Conservation (phyloP, 2,797 vertebrate genomes). For the Odontamblyopus rebecca region DNA sequence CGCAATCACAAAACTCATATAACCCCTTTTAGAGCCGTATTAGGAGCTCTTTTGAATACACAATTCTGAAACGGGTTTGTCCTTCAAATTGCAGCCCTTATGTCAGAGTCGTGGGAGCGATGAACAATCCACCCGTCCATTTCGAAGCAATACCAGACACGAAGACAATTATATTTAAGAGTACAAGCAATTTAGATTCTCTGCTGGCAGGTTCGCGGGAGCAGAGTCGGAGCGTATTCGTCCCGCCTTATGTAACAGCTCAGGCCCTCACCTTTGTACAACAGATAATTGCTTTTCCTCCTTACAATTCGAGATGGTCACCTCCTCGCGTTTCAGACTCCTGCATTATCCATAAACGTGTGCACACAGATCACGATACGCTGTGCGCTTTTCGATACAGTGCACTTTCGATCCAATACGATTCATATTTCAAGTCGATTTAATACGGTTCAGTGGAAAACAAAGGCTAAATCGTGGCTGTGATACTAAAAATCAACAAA, state of each 20-base stretch:
- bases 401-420: too few relatives aligned
- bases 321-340: neutral
- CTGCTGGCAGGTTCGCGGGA: neutral
- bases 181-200: neutral
- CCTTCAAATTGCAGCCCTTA: neutral
- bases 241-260: neutral
- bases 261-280: neutral
- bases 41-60: neutral
- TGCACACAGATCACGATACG: too few relatives aligned
- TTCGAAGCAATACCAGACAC: neutral
- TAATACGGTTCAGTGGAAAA: too few relatives aligned
- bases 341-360: neutral
- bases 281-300: neutral
- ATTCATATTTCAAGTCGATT: too few relatives aligned
- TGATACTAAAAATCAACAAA: too few relatives aligned
- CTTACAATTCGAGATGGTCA: neutral
- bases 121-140: neutral
- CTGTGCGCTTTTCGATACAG: too few relatives aligned
- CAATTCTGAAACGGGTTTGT: neutral
- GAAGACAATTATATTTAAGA: neutral
- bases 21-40: neutral
- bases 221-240: neutral
- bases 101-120: neutral
- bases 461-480: too few relatives aligned
- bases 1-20: neutral